Conservation (phyloP, 2,797 vertebrate genomes). For the Acipenser ruthenus region DNA sequence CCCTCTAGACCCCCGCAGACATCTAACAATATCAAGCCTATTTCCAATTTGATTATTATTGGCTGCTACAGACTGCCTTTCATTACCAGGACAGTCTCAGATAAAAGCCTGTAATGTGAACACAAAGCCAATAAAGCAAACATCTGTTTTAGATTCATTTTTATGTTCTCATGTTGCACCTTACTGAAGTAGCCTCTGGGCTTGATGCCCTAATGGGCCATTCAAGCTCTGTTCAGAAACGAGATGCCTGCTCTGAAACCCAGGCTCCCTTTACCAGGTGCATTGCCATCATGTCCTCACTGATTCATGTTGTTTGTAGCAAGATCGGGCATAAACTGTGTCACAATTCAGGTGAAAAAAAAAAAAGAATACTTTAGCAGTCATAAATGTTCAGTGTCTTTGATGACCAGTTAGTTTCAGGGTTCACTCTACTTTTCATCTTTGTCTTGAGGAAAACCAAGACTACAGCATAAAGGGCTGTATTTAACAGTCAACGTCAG, state of each 20-base stretch:
- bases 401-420: too few relatives aligned
- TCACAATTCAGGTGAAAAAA: too few relatives aligned
- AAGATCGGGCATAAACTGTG: too few relatives aligned
- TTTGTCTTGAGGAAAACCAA: too few relatives aligned
- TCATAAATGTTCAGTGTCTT: too few relatives aligned
- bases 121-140: slow-evolving; percentile 12
- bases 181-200: slow-evolving; percentile 14
- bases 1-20: neutral
- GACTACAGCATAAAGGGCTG: too few relatives aligned
- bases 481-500: too few relatives aligned
- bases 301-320: too few relatives aligned
- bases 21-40: neutral
- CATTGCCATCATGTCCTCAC: neutral
- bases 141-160: slow-evolving; percentile 22
- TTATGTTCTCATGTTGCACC: slow-evolving; percentile 25
- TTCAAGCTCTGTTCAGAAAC: slow-evolving; percentile 1
- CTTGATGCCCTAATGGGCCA: slow-evolving; percentile 11
- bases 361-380: too few relatives aligned
- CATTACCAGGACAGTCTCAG: neutral
- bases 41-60: neutral
- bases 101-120: neutral
- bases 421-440: too few relatives aligned
- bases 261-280: neutral
- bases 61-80: neutral
- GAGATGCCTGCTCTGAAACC: neutral